Conservation (phyloP, 2,113 vertebrate species). For the Elaphurus davidianus region DNA sequence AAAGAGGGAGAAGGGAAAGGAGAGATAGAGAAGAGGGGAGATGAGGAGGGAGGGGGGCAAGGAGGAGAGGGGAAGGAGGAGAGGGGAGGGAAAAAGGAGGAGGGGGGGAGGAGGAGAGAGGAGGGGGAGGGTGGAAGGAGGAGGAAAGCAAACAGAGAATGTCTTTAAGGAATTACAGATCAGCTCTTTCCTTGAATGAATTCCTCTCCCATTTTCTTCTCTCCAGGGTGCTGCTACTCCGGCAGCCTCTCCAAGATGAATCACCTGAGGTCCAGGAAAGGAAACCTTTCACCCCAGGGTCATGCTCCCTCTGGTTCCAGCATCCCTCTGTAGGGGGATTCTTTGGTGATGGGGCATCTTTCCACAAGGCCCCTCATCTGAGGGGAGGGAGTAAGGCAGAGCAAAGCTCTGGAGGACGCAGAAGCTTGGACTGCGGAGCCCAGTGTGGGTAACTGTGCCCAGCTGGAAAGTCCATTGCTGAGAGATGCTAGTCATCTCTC, state of each 20-base stretch:
- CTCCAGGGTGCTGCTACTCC: not conserved
- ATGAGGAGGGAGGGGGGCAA: too few species aligned
- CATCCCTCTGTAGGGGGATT: not conserved
- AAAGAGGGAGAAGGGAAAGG: not conserved
- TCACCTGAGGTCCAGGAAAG: not conserved
- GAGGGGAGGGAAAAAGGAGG: not conserved
- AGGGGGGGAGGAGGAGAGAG: fast-evolving
- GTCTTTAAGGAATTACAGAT: not conserved
- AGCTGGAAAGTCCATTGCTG: not conserved
- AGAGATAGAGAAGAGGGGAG: not conserved
- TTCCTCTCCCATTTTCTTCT: not conserved
- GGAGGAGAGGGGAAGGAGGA: not conserved
- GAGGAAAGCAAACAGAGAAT: not conserved
- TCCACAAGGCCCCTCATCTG: not conserved
- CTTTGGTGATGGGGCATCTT: not conserved
- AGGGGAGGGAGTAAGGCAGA: not conserved
- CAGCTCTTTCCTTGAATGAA: constrained; percentile 36
- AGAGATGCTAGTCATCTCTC: not conserved
- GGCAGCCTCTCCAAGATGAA: not conserved
- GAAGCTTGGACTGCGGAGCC: not conserved
- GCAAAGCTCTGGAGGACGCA: not conserved
- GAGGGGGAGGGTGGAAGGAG: not conserved
- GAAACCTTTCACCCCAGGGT: not conserved
- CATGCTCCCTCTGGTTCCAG: not conserved
- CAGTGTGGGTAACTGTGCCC: fast-evolving